Conservation (phyloP, 2,113 vertebrate genomes). For the Phalacrocorax pelagicus region DNA sequence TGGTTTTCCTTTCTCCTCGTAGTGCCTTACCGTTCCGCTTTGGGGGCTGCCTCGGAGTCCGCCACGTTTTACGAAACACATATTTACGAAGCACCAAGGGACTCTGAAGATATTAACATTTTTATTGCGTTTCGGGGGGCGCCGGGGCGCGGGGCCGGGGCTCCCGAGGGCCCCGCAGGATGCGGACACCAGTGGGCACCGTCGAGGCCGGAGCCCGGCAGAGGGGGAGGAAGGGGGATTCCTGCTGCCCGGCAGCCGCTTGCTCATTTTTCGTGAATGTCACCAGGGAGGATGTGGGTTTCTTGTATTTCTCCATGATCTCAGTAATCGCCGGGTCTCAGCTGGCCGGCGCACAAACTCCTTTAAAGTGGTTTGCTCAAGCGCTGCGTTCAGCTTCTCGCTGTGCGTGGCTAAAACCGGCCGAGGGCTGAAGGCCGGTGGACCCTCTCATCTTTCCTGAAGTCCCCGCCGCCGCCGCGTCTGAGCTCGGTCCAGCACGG, state of each 20-base stretch:
- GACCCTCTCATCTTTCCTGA: not conserved
- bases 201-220: not conserved
- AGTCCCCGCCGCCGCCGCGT: not conserved
- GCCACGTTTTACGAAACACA: not conserved
- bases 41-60: not conserved
- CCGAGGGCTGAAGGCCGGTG: not conserved
- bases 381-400: not conserved
- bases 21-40: not conserved
- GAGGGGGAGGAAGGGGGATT: not conserved
- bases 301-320: conserved; percentile 43
- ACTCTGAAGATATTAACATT: not conserved
- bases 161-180: not conserved
- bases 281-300: conserved; percentile 51
- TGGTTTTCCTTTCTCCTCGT: not conserved
- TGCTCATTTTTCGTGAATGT: conserved; percentile 21
- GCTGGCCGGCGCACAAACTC: not conserved
- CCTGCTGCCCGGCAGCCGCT: not conserved
- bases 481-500: not conserved
- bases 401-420: not conserved
- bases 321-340: conserved; percentile 17
- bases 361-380: conserved; percentile 7
- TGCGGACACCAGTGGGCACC: not conserved
- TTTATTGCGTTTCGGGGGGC: not conserved
- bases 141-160: not conserved
- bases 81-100: not conserved